Evolutionary conservation across 92 coral and sea anemone genomes (phyloP), one percentile per base, ranked within the genome.

Genomic region (Siderastrea siderea): DNA sequence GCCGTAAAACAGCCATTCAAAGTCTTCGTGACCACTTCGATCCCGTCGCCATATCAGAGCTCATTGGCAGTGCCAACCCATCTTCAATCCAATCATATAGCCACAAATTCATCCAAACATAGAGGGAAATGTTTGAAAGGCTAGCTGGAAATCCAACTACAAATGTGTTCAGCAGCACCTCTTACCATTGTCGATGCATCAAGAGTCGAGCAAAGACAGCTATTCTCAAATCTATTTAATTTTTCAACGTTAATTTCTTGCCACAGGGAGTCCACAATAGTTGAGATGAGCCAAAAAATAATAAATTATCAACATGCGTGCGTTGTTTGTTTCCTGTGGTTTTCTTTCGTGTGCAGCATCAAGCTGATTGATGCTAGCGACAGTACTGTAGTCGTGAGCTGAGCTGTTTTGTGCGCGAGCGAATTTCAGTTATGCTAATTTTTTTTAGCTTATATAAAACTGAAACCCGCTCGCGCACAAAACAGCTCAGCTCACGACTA

Each of bases 1-100:
- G 79, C 16, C 9, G 89, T 38, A 90, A 78, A 80, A 90, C 78
- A 53, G 86, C 86, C 77, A 90, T 84, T 2, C 89, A 84, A 44
- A 84, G 82, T 38, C 89, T 84, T 51, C 77, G 71, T 43, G 85
- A 64, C 58, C 75, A 69, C 8, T 90, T 84, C 15, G 88, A 89
- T 83, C 89, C 85, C 0, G 45, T 89, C 77, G 72, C 78, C 67
- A 84, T 90, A 13, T 77, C 81, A 47, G 90, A 86, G 84, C 75
- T 68, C 47, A 78, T 79, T 19, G 90, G 78, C 70, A 84, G 68
- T 45, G 90, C 84, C 16, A 85, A 78, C 14, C 86, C 88, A 53
- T 68, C 16, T 48, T 65, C 83, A 55, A 82, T 89, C 59, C 84
- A 57, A 68, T 58, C 67, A 59, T 90, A 90, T 82, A 84, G 89